Base-by-base conservation (phyloP, 2,113 vertebrate genomes). In the Pachypanchax playfairii region DNA sequence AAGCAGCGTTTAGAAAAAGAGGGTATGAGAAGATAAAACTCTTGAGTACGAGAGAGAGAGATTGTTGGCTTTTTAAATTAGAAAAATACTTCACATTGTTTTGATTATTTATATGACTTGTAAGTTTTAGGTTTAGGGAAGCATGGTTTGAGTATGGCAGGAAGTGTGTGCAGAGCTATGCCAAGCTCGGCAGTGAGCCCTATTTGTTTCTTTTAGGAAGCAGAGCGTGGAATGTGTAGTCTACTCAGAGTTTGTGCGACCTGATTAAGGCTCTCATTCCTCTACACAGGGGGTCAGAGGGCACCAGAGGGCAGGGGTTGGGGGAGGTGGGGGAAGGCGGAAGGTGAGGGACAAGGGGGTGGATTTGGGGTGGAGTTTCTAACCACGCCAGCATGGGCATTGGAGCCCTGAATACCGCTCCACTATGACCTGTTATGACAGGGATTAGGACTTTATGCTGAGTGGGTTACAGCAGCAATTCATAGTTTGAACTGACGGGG, bases 341-440 rank as follows among this genome's bases (percentile, higher is more conserved):
- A 78, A 85, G 78, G 85, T 82, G 80, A 77, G 71, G 51, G 75
- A 79, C 63, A 49, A 76, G 82, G 77, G 85, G 75, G 54, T 54
- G 82, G 84, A 72, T 75, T 75, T 70, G 82, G 79, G 87, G 88
- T 81, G 87, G 87, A 72, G 82, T 74, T 87, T 84, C 69, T 63
- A 66, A 84, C 80, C 83, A 85, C 77, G 75, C 85, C 87, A 87
- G 86, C 80, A 69, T 89, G 65, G 84, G 82, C 80, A 88, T 88
- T 90, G 86, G 82, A 83, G 82, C 81, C 77, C 84, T 83, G 84
- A 88, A 83, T 88, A 88, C 80, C 87, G 82, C 85, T 88, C 87
- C 87, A 90, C 87, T 86, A 77, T 88, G 89, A 89, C 87, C 85
- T 87, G 89, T 89, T 89, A 89, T 90, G 89, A 89, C 86, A 89